Conservation (phyloP, 2,797 vertebrate species). For the Erithacus rubecula region DNA sequence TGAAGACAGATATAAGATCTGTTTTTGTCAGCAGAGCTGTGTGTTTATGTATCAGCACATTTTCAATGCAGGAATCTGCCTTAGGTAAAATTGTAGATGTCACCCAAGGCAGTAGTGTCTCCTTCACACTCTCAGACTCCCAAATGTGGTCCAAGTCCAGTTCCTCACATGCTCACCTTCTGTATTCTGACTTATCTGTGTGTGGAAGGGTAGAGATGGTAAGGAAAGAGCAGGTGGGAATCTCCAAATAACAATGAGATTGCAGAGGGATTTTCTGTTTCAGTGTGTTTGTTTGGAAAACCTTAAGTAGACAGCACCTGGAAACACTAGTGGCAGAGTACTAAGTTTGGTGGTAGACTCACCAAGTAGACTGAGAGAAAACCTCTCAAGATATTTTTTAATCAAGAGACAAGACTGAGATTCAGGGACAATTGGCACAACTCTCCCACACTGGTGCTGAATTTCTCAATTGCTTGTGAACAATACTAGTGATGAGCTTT, state of each 20-base stretch:
- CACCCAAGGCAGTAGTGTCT: not conserved
- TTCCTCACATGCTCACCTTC: rapidly evolving
- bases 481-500: not conserved
- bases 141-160: not conserved
- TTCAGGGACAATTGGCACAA: not conserved
- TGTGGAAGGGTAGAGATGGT: not conserved
- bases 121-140: not conserved
- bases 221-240: not conserved
- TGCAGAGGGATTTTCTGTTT: not conserved
- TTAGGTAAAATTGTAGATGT: not conserved
- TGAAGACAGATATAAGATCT: not conserved
- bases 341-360: not conserved
- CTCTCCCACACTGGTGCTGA: not conserved
- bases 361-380: not conserved
- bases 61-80: not conserved
- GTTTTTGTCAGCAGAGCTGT: not conserved
- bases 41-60: rapidly evolving
- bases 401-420: not conserved
- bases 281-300: not conserved
- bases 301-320: not conserved
- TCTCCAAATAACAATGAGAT: not conserved
- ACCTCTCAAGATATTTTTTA: not conserved
- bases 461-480: not conserved
- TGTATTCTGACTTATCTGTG: not conserved
- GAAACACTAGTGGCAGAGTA: not conserved